phyloP scores from a whole-genome alignment of 2,888 invertebrate genomes.

The Branchellion lobata region DNA sequence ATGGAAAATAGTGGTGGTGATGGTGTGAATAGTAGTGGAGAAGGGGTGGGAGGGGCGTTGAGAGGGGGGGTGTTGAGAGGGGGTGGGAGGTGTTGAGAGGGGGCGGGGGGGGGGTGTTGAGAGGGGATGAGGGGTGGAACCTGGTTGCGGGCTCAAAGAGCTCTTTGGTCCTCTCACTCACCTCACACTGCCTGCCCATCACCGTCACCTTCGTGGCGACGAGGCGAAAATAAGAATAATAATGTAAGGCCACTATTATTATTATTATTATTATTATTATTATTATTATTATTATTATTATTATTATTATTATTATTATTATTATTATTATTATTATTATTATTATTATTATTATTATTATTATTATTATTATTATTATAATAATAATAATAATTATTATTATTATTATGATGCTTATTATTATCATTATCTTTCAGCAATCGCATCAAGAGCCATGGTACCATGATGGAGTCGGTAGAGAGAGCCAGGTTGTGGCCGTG shows the following conservation, averaged over 20 bases:
- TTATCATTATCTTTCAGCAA: not conserved
- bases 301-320: no score
- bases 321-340: not conserved
- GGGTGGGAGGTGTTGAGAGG: no score
- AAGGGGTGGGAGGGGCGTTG: no score
- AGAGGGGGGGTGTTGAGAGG: no score
- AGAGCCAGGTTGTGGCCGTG: slow-evolving; percentile 79
- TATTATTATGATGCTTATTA: not conserved
- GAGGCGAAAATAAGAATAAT: not conserved
- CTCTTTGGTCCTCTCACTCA: not conserved
- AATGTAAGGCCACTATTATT: not conserved
- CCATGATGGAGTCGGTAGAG: not conserved
- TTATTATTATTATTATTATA: no score
- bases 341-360: not conserved
- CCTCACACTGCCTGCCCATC: not conserved
- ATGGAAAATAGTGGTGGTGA: no score
- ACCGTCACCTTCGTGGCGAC: not conserved
- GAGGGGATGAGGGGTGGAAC: no score
- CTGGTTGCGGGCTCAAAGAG: not conserved
- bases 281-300: not conserved
- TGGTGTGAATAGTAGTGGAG: no score
- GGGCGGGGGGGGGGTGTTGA: no score
- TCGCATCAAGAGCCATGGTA: no score
- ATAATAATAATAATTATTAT: no score
- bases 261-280: not conserved